Evolutionary conservation across 2,888 invertebrate species (phyloP).

Genomic region (Junonia oenone): DNA sequence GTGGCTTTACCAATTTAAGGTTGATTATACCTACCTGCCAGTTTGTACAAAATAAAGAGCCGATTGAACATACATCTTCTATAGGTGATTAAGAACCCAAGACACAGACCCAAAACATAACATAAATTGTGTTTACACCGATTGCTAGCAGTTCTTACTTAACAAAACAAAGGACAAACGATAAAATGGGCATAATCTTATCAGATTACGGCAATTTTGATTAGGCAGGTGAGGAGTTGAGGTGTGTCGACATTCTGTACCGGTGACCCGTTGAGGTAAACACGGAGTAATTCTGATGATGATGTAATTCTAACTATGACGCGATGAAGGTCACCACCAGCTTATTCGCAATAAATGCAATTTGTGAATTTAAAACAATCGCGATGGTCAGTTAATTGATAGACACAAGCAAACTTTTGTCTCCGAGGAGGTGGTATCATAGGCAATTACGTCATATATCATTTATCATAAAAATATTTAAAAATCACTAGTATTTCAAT

Average conservation of each 20-base stretch:
- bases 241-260: constrained; percentile 6
- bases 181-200: not conserved
- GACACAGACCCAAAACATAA: too few species aligned
- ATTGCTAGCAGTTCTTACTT: not conserved
- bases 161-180: not conserved
- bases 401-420: not conserved
- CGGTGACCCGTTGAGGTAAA: constrained; percentile 16
- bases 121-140: not conserved
- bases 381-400: not conserved
- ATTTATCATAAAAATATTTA: too few species aligned
- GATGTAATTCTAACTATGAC: constrained; percentile 47
- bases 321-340: constrained; percentile 25
- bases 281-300: constrained; percentile 47
- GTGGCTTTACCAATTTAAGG: too few species aligned
- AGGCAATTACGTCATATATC: too few species aligned
- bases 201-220: not conserved
- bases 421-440: not conserved
- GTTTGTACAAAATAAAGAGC: too few species aligned
- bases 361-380: not conserved
- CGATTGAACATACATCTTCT: not conserved
- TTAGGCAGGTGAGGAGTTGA: not conserved
- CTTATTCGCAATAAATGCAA: constrained; percentile 6
- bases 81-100: not conserved
- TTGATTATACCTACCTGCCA: too few species aligned
- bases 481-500: too few species aligned